phyloP scores from a whole-genome alignment of 2,113 vertebrate genomes.

The Xyrauchen texanus region DNA sequence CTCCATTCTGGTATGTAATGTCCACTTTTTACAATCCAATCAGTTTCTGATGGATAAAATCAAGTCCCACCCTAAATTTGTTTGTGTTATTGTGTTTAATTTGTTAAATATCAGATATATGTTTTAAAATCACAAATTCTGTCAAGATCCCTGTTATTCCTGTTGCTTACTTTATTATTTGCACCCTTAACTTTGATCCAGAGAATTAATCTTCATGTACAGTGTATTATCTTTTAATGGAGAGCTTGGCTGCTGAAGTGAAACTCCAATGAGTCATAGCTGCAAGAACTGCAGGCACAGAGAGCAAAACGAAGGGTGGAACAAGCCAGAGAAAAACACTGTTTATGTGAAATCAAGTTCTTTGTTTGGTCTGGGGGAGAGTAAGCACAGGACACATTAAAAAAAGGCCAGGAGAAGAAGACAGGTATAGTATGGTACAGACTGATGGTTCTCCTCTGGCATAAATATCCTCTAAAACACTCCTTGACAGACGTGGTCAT shows the following conservation, averaged over 20 bases:
- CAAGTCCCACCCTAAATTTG: too few species aligned
- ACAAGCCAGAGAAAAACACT: conserved; percentile 42
- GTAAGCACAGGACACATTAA: conserved; percentile 55
- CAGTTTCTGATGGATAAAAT: too few species aligned
- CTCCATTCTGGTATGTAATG: too few species aligned
- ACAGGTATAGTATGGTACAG: conserved; percentile 58
- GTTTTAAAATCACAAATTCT: too few species aligned
- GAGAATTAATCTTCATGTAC: conserved; percentile 18
- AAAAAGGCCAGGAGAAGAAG: conserved; percentile 54
- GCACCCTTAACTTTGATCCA: background rate
- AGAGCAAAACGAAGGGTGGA: conserved; percentile 15
- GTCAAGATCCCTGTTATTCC: background rate
- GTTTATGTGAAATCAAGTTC: conserved; percentile 54
- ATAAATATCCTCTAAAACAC: conserved; percentile 59
- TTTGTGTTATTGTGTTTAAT: too few species aligned
- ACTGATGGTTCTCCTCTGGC: conserved; percentile 49
- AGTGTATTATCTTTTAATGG: conserved; percentile 15
- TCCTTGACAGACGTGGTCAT: conserved; percentile 48
- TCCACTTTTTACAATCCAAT: too few species aligned
- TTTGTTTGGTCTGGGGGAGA: conserved; percentile 54
- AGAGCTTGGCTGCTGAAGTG: background rate
- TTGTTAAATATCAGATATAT: too few species aligned
- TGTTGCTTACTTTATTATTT: background rate
- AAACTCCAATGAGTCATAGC: conserved; percentile 38
- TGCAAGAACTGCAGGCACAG: conserved; percentile 36